These are phyloP conservation scores for Argyresthia albistria DNA, from an alignment of 2,888 invertebrate species.

Conservation along the genomic window DNA sequence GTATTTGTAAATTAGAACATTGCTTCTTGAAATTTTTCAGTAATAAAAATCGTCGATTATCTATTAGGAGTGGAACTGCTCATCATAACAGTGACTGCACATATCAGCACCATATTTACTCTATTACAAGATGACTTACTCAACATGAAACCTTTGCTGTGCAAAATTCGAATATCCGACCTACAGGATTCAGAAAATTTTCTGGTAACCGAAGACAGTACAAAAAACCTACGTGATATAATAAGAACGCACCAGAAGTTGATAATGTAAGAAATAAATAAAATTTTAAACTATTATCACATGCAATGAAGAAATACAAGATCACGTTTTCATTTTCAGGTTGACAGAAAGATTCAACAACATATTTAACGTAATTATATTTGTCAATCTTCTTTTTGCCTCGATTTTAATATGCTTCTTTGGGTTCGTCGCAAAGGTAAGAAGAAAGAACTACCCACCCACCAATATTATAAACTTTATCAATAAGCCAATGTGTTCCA, in stretches of 20 bases:
- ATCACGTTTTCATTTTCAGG: slow-evolving; percentile 21
- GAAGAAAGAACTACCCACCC: slow-evolving; percentile 8
- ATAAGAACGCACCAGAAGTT: slow-evolving; percentile 33
- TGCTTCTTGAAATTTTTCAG: slow-evolving; percentile 28
- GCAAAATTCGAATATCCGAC: slow-evolving; percentile 3
- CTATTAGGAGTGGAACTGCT: slow-evolving; percentile 34
- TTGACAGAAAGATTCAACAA: slow-evolving; percentile 24
- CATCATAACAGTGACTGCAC: slow-evolving; percentile 30
- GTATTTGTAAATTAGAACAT: too few relatives aligned
- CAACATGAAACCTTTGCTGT: slow-evolving; percentile 14
- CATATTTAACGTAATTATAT: slow-evolving; percentile 34
- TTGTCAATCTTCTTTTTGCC: slow-evolving; percentile 29
- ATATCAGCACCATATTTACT: slow-evolving; percentile 30
- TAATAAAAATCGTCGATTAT: slow-evolving; percentile 22
- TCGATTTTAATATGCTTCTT: slow-evolving; percentile 36
- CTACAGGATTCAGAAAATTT: not conserved
- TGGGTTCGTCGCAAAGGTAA: slow-evolving; percentile 32
- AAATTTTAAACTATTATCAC: not conserved
- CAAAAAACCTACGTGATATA: slow-evolving; percentile 11
- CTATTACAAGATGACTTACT: slow-evolving; percentile 34
- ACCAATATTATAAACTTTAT: too few relatives aligned
- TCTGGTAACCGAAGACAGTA: slow-evolving; percentile 10
- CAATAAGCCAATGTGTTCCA: too few relatives aligned
- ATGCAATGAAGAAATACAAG: too few relatives aligned
- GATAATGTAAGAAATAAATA: slow-evolving; percentile 23